Evolutionary conservation across 2,113 vertebrate genomes (phyloP).

Genomic region (Bubo bubo): DNA sequence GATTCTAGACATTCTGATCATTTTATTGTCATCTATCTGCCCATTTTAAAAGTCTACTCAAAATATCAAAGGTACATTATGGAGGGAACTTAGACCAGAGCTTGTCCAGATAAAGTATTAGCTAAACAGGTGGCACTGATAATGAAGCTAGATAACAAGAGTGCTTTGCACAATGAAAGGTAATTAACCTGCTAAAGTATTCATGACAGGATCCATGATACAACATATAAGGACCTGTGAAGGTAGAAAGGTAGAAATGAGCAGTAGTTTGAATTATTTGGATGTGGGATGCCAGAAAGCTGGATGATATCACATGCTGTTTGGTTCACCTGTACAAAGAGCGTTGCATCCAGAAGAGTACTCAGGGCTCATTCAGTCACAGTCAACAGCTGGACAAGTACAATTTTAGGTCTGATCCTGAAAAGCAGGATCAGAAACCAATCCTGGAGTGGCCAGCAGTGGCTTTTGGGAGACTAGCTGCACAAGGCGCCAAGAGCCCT

Average conservation of each 20-base stretch:
- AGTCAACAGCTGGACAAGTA: neutral
- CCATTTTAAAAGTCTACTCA: neutral
- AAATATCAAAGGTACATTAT: neutral
- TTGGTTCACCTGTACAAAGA: neutral
- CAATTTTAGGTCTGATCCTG: neutral
- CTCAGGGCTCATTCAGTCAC: neutral
- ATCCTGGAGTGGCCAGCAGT: neutral
- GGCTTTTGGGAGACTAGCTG: neutral
- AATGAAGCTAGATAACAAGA: neutral
- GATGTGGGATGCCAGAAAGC: neutral
- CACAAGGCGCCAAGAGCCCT: neutral
- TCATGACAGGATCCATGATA: neutral
- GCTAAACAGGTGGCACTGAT: neutral
- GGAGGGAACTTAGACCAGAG: neutral
- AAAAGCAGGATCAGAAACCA: neutral
- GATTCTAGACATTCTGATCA: neutral
- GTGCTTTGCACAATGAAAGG: neutral
- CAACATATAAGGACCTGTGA: neutral
- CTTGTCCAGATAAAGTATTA: neutral
- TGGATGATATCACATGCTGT: neutral
- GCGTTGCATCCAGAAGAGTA: fast-evolving
- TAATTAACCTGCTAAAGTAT: neutral
- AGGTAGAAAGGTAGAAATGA: neutral
- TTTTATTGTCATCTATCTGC: neutral
- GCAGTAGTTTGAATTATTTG: neutral